phyloP scores from a whole-genome alignment of 2,113 vertebrate genomes.

The Oreochromis aureus region DNA sequence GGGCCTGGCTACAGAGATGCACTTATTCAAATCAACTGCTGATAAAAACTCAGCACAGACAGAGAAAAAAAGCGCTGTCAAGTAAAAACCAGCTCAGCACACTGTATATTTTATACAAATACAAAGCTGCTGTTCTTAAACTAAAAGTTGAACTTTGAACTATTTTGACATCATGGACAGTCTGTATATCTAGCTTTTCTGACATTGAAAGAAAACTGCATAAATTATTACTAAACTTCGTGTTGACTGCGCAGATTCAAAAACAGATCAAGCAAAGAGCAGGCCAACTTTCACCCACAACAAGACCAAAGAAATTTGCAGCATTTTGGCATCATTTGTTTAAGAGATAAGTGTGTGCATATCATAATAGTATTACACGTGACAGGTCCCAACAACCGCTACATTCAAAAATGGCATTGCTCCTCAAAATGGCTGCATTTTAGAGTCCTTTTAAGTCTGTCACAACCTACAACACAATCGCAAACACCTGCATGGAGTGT shows the following conservation, averaged over 20 bases:
- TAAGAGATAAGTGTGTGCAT: background rate
- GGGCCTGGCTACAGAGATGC: background rate
- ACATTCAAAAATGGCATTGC: background rate
- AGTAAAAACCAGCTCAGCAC: background rate
- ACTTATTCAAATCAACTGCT: slow-evolving; percentile 21
- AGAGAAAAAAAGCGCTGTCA: background rate
- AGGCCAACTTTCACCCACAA: background rate
- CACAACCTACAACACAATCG: background rate
- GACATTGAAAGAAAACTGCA: background rate
- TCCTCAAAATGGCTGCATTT: background rate
- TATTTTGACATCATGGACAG: background rate
- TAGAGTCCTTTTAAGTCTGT: background rate
- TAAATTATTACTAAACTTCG: background rate
- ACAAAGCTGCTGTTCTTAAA: background rate
- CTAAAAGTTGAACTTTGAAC: background rate
- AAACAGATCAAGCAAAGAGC: background rate
- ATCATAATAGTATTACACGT: background rate
- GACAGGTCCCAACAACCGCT: background rate
- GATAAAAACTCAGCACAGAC: background rate
- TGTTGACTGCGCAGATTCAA: background rate
- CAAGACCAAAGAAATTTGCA: background rate
- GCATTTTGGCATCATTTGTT: background rate
- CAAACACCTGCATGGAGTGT: background rate
- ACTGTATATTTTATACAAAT: background rate
- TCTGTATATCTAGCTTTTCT: background rate